Percentiles rank a stretch among this genome's conserved stretches.
Conservation (phyloP, 2,888 invertebrate genomes). For the Sinodicranocentrus sp. region DNA sequence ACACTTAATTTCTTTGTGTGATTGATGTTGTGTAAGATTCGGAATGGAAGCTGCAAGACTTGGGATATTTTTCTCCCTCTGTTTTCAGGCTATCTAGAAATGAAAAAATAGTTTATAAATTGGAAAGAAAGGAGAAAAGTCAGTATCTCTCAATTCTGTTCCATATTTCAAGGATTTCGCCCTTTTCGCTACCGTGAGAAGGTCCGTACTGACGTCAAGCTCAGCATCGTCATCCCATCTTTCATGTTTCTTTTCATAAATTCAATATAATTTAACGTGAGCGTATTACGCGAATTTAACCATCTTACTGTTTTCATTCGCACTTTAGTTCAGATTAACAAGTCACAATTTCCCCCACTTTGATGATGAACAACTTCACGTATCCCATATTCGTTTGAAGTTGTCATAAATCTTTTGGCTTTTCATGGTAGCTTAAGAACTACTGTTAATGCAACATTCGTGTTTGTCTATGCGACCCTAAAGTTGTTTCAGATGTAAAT, state of each 20-base stretch:
- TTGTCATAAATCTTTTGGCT: slow-evolving; percentile 36
- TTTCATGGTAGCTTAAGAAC: slow-evolving; percentile 13
- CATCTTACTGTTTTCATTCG: slow-evolving; percentile 16
- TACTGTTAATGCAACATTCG: slow-evolving; percentile 9
- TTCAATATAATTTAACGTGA: background rate
- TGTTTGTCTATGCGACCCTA: slow-evolving; percentile 15
- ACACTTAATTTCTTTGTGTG: too few relatives aligned
- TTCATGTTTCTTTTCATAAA: slow-evolving; percentile 6
- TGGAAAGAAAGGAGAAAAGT: background rate
- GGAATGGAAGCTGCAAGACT: background rate
- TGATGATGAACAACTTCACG: slow-evolving; percentile 43
- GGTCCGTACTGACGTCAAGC: slow-evolving; percentile 22
- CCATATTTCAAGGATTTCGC: background rate
- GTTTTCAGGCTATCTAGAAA: background rate
- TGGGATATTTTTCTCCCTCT: background rate
- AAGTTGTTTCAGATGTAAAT: slow-evolving; percentile 18
- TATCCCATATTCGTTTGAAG: slow-evolving; percentile 32
- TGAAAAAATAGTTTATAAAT: background rate
- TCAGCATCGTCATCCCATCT: background rate
- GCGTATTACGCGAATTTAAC: background rate
- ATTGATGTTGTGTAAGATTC: too few relatives aligned
- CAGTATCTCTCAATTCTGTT: background rate
- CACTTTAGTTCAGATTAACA: slow-evolving; percentile 7
- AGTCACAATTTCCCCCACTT: background rate
- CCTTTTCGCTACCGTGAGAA: background rate